phyloP scores from a whole-genome alignment of 2,888 invertebrate genomes.

The Nezara viridula region DNA sequence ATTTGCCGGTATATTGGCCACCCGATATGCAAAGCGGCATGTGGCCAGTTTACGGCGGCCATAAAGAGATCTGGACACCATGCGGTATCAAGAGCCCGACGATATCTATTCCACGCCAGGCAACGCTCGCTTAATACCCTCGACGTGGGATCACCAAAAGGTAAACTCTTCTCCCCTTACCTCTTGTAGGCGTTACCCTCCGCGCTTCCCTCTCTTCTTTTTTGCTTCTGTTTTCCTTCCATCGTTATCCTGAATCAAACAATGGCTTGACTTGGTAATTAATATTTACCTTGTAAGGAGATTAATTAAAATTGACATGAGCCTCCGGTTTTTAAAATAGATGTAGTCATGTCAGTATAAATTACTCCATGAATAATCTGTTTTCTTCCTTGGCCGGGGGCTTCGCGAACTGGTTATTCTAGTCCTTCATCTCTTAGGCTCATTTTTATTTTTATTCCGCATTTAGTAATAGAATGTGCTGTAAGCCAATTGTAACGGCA shows the following conservation, averaged over 20 bases:
- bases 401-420: background rate
- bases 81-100: background rate
- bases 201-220: background rate
- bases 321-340: background rate
- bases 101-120: slow-evolving; percentile 10
- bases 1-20: background rate
- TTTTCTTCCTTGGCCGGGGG: background rate
- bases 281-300: background rate
- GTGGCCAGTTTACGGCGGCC: background rate
- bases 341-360: slow-evolving; percentile 3
- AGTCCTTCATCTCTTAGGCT: background rate
- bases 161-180: background rate
- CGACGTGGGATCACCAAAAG: background rate
- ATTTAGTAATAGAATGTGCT: background rate
- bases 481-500: no score
- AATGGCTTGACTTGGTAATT: background rate
- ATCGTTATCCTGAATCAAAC: background rate
- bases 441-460: background rate
- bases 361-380: background rate
- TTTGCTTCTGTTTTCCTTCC: background rate
- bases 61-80: background rate
- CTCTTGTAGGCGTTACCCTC: background rate
- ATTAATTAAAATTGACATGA: slow-evolving; percentile 19
- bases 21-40: background rate
- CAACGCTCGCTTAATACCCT: background rate